A percentile compares a stretch with the other conserved stretches of the same genome.
Conservation (phyloP, 2,113 vertebrate genomes). For the Hypomesus transpacificus region DNA sequence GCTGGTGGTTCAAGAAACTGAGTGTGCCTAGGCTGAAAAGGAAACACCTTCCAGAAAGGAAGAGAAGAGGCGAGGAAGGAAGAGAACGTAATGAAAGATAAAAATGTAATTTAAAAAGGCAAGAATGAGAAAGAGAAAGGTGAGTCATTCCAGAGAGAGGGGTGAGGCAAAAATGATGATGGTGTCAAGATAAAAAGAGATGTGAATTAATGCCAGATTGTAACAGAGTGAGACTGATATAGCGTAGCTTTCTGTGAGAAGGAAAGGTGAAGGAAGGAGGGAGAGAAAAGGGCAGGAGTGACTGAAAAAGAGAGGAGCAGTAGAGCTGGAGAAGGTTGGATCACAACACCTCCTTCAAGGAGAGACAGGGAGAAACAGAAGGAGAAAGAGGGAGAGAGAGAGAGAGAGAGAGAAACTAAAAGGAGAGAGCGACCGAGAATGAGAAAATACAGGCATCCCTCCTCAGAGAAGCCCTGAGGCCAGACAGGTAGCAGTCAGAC, state of each 20-base stretch:
- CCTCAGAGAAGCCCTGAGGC: no score
- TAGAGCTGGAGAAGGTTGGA: no score
- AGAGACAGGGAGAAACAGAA: not conserved
- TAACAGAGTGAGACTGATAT: no score
- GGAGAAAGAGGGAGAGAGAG: not conserved
- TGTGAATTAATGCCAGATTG: not conserved
- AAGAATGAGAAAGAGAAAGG: not conserved
- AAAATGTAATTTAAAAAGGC: not conserved
- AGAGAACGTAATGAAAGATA: not conserved
- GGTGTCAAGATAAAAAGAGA: not conserved
- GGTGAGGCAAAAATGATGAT: not conserved
- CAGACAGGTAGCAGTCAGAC: not conserved
- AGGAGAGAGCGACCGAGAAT: not conserved
- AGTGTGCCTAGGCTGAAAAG: not conserved
- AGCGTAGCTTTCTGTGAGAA: not conserved
- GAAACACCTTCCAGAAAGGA: conserved; percentile 8
- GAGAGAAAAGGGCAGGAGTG: not conserved
- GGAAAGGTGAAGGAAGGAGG: not conserved
- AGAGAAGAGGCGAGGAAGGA: not conserved
- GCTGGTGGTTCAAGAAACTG: conserved; percentile 13
- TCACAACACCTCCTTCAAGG: not conserved
- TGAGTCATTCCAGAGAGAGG: not conserved
- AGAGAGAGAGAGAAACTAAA: not conserved
- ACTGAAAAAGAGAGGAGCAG: no score
- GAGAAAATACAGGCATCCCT: not conserved